Evolutionary conservation across 2,888 invertebrate genomes (phyloP), one percentile per base, ranked within the genome.

Genomic region (Ischnura elegans): DNA sequence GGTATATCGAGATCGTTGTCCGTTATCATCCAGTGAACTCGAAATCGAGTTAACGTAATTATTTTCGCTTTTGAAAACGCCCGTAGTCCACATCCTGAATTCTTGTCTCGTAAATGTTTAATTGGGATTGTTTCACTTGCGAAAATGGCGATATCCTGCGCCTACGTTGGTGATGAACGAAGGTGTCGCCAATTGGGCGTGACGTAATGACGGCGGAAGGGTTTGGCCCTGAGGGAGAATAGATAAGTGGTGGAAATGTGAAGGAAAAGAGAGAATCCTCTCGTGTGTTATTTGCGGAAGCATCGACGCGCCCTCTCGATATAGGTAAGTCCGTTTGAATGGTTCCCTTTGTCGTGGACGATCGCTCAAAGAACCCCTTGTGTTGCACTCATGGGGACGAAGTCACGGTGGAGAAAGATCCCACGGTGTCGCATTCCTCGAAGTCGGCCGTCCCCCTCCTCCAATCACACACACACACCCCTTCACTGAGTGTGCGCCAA

Each of bases 341-440:
- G 90, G 61, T 25, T 55, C 61, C 61, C 90, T 61, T 90, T 90
- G 90, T 90, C 90, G 66, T 90, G 61, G 43, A 8, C 61, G 42
- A 43, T 61, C 61, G 36, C 3, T 87, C 47, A 90, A 90, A 90
- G 90, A 8, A 43, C 61, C 43, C 55, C 90, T 61, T 90, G 55
- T 55, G n/a, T n/a, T n/a, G n/a, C n/a, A n/a, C 61, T 61, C 61
- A n/a, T 19, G 42, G 43, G n/a, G n/a, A 46, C 36, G 43, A 25
- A 90, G 90, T 90, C 90, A 87, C 87, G 87, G 87, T 55, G 47
- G n/a, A 46, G 51, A 51, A 45, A 61, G 90, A 90, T 90, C 90
- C 90, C 90, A 90, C 90, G 90, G 90, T 90, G 55, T 43, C 90
- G n/a, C 55, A 90, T 90, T 90, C 90, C 66, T 87, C 66, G 42